Percentiles rank a stretch among this genome's conserved stretches.
Conservation (phyloP, 2,113 vertebrate genomes). For the Micronycteris hirsuta region DNA sequence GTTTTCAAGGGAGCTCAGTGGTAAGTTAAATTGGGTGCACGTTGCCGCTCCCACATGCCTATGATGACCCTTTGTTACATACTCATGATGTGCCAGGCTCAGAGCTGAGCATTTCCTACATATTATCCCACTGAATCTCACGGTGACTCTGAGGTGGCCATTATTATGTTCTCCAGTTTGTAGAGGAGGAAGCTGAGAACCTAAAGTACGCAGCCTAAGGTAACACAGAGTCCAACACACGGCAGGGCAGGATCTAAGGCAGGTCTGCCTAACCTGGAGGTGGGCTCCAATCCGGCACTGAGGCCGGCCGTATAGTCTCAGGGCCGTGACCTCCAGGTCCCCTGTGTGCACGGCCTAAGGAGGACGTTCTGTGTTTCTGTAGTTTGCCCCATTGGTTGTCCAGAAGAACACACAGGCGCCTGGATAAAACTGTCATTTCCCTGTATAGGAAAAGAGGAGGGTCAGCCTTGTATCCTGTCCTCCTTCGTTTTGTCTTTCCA, state of each 20-base stretch:
- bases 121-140: not conserved
- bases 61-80: not conserved
- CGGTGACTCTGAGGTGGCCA: not conserved
- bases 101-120: not conserved
- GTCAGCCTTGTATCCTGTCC: not conserved
- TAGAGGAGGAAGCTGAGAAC: not conserved
- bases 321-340: not conserved
- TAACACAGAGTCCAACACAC: accelerated
- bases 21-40: not conserved
- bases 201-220: not conserved
- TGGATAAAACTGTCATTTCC: not conserved
- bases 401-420: not conserved
- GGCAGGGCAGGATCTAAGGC: not conserved
- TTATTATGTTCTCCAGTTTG: not conserved
- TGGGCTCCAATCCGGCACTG: not conserved
- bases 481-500: not conserved
- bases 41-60: accelerated
- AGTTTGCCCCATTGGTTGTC: not conserved
- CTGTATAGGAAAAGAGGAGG: not conserved
- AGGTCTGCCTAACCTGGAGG: not conserved
- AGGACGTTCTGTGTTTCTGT: not conserved
- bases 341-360: not conserved
- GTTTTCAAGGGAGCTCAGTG: not conserved
- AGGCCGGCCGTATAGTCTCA: accelerated
- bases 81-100: not conserved